Base-by-base conservation (phyloP, 2,113 vertebrate genomes). In the Theristicus caerulescens region DNA sequence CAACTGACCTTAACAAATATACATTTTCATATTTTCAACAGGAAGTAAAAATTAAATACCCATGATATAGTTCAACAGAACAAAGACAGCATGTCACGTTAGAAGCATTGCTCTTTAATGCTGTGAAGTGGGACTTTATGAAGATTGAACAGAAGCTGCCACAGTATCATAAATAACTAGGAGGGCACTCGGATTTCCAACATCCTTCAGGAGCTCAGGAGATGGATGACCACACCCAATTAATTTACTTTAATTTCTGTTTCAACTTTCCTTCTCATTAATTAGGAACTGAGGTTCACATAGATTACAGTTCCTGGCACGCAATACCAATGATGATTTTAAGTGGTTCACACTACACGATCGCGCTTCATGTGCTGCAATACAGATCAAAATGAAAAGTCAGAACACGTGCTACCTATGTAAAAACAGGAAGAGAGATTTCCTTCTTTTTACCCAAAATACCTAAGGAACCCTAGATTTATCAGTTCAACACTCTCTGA, bases 241-340 rank as follows among this genome's bases (percentile, higher is more conserved):
- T 77, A 46, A 92, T 66, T 72, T 76, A 44, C 44, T 52, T 65
- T 65, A 58, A 92, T 73, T 95, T 74, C 81, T 79, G 25, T 54
- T 96, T 82, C 84, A 90, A 2, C 57, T 95, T 87, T 94, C 51
- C 58, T 82, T 57, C 61, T 94, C 8, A 0, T 90, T 94, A 85
- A 85, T 73, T 62, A 95, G 83, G 84, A 94, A 27, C 52, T 72
- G 88, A 91, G 83, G 80, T 52, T 92, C 70, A 26, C 86, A 72
- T 4, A 80, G 86, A 80, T 54, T n/a, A 82, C 61, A 95, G 81
- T 3, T 85, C 70, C 77, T 32, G 67, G 67, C 47, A 27, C 5
- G 4, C n/a, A 70, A 22, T 10, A 26, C 18, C 3, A 1, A 10
- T 2, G n/a, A 17, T 10, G 51, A 34, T 38, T 38, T 42, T 7